A percentile compares a stretch with the other conserved stretches of the same genome.
Evolutionary conservation across 2,113 vertebrate genomes (phyloP).

Genomic region (Terrapene triunguis): DNA sequence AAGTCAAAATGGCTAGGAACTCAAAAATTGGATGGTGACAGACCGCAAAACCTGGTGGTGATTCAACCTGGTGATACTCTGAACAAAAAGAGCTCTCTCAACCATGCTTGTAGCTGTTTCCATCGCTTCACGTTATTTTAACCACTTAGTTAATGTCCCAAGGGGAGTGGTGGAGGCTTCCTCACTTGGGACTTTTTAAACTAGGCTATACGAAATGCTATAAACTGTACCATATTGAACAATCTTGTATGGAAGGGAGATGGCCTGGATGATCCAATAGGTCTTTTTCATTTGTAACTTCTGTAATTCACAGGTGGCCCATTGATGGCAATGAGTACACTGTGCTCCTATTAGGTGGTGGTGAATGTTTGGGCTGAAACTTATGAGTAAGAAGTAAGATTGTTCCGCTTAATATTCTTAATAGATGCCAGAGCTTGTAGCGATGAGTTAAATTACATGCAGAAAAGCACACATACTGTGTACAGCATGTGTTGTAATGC

Average conservation of each 20-base stretch:
- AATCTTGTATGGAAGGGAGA: neutral
- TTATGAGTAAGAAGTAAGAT: neutral
- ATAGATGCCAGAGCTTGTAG: neutral
- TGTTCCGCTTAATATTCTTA: neutral
- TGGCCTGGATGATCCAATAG: neutral
- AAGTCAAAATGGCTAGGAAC: too few species aligned
- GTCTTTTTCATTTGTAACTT: neutral
- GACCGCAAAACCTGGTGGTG: too few species aligned
- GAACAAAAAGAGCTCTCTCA: neutral
- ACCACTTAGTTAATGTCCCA: neutral
- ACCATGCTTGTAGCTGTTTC: neutral
- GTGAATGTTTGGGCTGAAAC: constrained; percentile 22
- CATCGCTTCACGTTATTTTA: neutral
- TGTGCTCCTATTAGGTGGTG: neutral
- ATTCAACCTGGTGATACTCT: neutral
- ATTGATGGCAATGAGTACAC: neutral
- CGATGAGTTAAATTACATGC: constrained; percentile 44
- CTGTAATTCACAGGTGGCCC: neutral
- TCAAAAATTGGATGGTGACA: too few species aligned
- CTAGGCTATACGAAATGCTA: neutral
- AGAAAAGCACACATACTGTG: neutral
- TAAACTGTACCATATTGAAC: neutral
- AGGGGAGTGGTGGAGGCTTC: neutral
- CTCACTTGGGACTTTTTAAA: constrained; percentile 23
- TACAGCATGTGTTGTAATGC: constrained; percentile 36